These are phyloP conservation scores for Drosophila parabipectinata DNA, from an alignment of 1,140 invertebrate genomes.

Conservation along the genomic window DNA sequence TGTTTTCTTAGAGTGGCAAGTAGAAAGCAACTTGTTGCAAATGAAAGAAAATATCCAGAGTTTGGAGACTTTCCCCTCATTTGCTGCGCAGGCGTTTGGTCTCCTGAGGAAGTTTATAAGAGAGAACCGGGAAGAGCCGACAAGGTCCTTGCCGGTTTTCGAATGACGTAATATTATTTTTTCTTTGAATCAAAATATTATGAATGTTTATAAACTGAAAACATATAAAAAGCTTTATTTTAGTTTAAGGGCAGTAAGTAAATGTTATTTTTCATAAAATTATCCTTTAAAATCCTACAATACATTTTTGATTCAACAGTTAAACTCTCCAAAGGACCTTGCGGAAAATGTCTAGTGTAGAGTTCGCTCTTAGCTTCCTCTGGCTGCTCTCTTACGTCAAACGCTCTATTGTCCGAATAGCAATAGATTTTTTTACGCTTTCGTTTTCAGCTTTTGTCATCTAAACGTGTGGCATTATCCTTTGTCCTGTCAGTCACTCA, in stretches of 20 bases:
- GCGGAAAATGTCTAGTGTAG: constrained; percentile 15
- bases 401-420: constrained; percentile 22
- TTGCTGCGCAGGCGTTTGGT: constrained; percentile 48
- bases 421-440: constrained; percentile 44
- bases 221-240: background rate
- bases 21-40: constrained; percentile 69
- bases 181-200: background rate
- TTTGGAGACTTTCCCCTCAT: constrained; percentile 55
- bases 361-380: constrained; percentile 12
- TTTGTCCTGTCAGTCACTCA: constrained; percentile 24
- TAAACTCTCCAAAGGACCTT: constrained; percentile 55
- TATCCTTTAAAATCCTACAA: background rate
- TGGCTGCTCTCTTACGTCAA: constrained; percentile 1
- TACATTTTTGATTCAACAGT: constrained; percentile 55
- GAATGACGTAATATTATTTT: constrained; percentile 62
- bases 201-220: no score
- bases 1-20: constrained; percentile 7
- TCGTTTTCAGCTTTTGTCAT: constrained; percentile 69
- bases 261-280: background rate
- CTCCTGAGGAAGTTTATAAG: constrained; percentile 38
- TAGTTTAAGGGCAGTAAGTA: background rate
- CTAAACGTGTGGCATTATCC: constrained; percentile 54
- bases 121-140: constrained; percentile 5
- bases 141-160: constrained; percentile 43
- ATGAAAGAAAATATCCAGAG: constrained; percentile 17